Conservation (phyloP, 2,888 invertebrate species). For the Rhingia campestris region DNA sequence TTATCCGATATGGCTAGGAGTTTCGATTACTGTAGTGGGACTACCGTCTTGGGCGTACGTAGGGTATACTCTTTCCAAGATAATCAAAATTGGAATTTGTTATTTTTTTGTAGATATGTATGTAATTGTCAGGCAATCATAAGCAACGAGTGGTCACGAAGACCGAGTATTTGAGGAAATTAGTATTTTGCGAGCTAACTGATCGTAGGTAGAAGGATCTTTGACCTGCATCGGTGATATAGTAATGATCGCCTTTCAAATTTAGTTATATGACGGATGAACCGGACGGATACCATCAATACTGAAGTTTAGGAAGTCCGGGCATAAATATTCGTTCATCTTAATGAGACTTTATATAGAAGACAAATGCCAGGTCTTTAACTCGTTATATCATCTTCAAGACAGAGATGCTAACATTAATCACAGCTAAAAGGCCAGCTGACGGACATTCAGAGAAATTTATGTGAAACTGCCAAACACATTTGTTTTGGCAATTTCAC, state of each 20-base stretch:
- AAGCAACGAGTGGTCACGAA: constrained; percentile 15
- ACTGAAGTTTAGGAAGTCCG: too few relatives aligned
- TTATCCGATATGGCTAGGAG: constrained; percentile 64
- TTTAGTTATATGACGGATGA: too few relatives aligned
- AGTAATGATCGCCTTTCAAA: not conserved
- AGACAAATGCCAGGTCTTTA: too few relatives aligned
- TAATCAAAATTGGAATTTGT: constrained; percentile 37
- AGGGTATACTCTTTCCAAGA: not conserved
- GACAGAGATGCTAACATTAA: too few relatives aligned
- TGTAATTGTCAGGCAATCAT: constrained; percentile 20
- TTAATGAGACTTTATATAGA: too few relatives aligned
- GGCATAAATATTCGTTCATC: too few relatives aligned
- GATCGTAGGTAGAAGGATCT: not conserved
- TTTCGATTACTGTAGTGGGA: constrained; percentile 41
- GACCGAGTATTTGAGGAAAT: not conserved
- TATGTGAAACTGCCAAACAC: too few relatives aligned
- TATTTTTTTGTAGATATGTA: not conserved
- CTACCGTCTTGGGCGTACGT: constrained; percentile 53
- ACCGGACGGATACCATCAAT: too few relatives aligned
- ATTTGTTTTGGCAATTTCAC: too few relatives aligned
- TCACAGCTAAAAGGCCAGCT: too few relatives aligned
- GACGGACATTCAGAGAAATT: too few relatives aligned
- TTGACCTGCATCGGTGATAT: not conserved
- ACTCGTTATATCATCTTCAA: too few relatives aligned
- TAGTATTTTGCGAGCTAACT: constrained; percentile 8